Evolutionary conservation across 2,888 invertebrate genomes (phyloP), one percentile per base, ranked within the genome.

Genomic region (Heteromyza rotundicornis): DNA sequence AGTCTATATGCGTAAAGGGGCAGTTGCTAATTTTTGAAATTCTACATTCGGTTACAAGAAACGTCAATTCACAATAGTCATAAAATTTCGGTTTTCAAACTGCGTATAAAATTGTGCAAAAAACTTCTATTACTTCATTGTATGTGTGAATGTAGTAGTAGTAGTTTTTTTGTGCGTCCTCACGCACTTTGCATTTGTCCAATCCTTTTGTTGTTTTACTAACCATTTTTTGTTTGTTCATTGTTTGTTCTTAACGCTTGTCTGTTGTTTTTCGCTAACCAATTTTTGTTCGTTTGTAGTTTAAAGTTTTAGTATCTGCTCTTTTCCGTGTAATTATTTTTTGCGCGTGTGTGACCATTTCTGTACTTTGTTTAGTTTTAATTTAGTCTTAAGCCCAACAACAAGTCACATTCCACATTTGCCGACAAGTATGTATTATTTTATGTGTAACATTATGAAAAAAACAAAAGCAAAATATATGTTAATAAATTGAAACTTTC

Each of bases 91-190:
- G 44, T 53, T 59, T 7, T 44, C 40, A 27, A 55, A 51, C 60
- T 49, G 17, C 14, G 24, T 36, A 53, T 19, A 59, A 59, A 69
- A 66, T 64, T 52, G 75, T 78, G 80, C 78, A 80, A 75, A 79
- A 79, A 71, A 70, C 79, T 76, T 72, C 78, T 71, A 76, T 71
- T 75, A 69, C 67, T 66, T 52, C 66, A 66, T 64, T 70, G 57
- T 40, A 44, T 22, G 63, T 68, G 62, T 67, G 64, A 64, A 65
- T 67, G 68, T 67, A 66, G 71, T 71, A 74, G 67, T 70, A 68
- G 73, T 75, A 65, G 70, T 74, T 75, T 77, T 77, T 78, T n/a
- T n/a, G n/a, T 79, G 77, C 74, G 69, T 57, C 17, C 35, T 59
- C 50, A 47, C 19, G 32, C 32, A 32, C 32, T 59, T 64, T 27